These are phyloP conservation scores for Parus major DNA, from an alignment of 2,113 vertebrate species.

Conservation along the genomic window DNA sequence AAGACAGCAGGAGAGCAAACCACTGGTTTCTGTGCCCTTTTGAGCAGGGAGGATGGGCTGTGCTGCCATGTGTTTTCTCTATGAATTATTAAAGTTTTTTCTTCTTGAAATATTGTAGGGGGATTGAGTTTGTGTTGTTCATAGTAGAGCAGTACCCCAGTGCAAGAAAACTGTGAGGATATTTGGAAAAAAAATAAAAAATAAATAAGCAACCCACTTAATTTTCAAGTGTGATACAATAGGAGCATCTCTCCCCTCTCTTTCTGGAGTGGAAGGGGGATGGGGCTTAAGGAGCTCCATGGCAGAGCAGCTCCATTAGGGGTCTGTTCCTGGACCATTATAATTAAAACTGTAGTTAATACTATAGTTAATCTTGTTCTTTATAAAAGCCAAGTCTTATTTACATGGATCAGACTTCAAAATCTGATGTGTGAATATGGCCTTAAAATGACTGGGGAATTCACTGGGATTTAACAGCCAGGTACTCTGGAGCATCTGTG, in stretches of 20 bases:
- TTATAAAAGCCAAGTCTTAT: background rate
- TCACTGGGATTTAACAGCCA: fast-evolving
- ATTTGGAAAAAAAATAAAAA: background rate
- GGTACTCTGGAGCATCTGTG: background rate
- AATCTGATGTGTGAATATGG: background rate
- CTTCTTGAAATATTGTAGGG: background rate
- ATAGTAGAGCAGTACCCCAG: background rate
- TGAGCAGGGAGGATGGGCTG: constrained; percentile 42
- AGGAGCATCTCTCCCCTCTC: background rate
- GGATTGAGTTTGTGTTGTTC: background rate
- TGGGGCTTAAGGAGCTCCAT: background rate
- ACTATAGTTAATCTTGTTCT: background rate
- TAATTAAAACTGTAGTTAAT: background rate
- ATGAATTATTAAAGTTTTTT: background rate
- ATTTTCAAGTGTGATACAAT: background rate
- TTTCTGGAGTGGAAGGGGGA: background rate
- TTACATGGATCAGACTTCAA: background rate
- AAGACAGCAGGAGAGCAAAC: constrained; percentile 55
- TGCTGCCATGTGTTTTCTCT: background rate
- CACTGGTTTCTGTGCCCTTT: constrained; percentile 28
- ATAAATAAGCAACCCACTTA: background rate
- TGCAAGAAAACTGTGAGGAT: background rate
- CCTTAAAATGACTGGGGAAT: background rate
- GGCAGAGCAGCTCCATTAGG: background rate
- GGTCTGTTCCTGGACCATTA: background rate